phyloP scores from a whole-genome alignment of 2,888 invertebrate species.

The Strigamia transsilvanica region DNA sequence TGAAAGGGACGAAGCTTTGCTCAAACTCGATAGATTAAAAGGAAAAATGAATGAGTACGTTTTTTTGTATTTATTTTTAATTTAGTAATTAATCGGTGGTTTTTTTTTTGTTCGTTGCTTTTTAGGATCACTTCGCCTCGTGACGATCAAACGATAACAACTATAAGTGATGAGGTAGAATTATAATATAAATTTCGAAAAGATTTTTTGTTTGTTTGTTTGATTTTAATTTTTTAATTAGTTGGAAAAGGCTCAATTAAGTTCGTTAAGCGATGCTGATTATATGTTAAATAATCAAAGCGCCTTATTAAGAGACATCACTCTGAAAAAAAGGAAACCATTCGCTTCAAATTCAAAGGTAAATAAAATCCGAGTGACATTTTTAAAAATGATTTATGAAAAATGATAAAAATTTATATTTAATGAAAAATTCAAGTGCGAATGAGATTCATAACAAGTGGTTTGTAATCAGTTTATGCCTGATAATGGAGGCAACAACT shows the following conservation, averaged over 20 bases:
- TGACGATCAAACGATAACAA: background rate
- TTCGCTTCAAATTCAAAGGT: background rate
- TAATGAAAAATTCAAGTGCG: too few relatives aligned
- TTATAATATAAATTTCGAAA: background rate
- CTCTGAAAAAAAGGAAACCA: background rate
- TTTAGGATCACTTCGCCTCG: background rate
- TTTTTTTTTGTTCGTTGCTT: background rate
- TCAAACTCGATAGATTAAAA: background rate
- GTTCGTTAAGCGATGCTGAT: background rate
- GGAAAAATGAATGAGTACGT: background rate
- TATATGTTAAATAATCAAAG: background rate
- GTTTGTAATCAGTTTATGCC: too few relatives aligned
- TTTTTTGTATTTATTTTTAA: background rate
- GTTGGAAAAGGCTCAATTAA: background rate
- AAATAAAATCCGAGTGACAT: background rate
- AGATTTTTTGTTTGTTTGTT: background rate
- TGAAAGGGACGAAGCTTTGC: slow-evolving; percentile 10
- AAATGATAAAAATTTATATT: too few relatives aligned
- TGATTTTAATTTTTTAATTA: background rate
- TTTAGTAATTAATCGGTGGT: background rate
- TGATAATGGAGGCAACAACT: too few relatives aligned
- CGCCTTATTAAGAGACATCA: background rate
- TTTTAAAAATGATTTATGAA: too few relatives aligned
- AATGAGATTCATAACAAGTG: too few relatives aligned
- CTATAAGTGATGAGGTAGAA: background rate